Conservation (phyloP, 1,140 invertebrate genomes). For the Brachionus rotundiformis region DNA sequence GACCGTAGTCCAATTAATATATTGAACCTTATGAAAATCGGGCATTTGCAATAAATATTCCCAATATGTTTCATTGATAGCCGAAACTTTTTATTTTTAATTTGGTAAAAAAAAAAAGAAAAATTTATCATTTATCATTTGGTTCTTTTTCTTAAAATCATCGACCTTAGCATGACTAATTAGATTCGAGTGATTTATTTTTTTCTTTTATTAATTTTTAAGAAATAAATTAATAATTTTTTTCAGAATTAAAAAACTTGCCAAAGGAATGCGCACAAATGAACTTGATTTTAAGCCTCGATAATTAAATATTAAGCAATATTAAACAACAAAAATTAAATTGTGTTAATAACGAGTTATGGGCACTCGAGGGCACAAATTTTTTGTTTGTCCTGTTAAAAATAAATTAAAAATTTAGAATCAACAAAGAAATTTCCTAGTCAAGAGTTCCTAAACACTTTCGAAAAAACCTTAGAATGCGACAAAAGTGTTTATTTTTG, state of each 20-base stretch:
- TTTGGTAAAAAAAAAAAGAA: neutral
- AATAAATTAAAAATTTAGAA: neutral
- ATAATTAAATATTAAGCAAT: neutral
- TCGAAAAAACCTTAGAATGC: neutral
- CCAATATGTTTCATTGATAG: slow-evolving; percentile 1
- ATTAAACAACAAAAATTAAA: neutral
- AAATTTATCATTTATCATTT: neutral
- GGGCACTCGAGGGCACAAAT: neutral
- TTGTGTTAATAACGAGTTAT: neutral
- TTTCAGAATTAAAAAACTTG: neutral
- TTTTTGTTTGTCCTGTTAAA: neutral
- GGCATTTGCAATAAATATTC: slow-evolving; percentile 1
- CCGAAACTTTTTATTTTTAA: neutral
- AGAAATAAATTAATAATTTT: neutral
- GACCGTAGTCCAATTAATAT: slow-evolving; percentile 12
- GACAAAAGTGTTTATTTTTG: neutral
- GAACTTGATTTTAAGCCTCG: neutral
- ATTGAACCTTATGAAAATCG: slow-evolving; percentile 3
- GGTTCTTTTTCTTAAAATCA: neutral
- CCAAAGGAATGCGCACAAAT: neutral
- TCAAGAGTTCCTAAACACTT: neutral
- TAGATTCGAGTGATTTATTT: neutral
- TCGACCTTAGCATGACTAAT: neutral
- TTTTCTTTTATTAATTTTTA: neutral
- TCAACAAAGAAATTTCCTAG: neutral